Percentiles rank a stretch among this genome's conserved stretches.
Conservation (phyloP, 2,888 invertebrate genomes). For the Synergus gifuensis region DNA sequence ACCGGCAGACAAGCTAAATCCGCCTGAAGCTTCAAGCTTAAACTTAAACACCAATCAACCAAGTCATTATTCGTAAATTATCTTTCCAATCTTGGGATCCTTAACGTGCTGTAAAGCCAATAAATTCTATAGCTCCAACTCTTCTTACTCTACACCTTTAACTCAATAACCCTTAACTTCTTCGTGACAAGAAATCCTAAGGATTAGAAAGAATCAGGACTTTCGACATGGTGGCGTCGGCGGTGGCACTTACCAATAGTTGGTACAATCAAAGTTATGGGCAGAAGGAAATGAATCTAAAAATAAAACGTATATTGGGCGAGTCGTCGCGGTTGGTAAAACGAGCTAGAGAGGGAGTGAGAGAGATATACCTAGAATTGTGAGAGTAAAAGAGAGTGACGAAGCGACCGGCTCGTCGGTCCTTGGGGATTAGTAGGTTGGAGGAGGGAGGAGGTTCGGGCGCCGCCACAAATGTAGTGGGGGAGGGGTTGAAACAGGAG, state of each 20-base stretch:
- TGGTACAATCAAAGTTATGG: constrained; percentile 65
- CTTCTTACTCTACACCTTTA: neutral
- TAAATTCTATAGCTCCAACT: neutral
- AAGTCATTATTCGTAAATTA: neutral
- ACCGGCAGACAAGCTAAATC: neutral
- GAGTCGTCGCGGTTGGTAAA: constrained; percentile 61
- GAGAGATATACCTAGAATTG: neutral
- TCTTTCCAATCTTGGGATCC: neutral
- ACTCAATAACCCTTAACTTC: neutral
- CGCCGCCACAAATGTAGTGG: constrained; percentile 63
- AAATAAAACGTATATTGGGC: constrained; percentile 71
- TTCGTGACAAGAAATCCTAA: neutral
- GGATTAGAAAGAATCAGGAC: constrained; percentile 34
- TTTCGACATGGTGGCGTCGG: constrained; percentile 46
- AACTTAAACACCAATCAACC: constrained; percentile 2
- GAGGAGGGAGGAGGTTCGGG: constrained; percentile 71
- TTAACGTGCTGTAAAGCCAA: neutral
- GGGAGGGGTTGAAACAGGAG: constrained; percentile 52
- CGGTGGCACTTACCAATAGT: constrained; percentile 59
- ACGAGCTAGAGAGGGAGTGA: constrained; percentile 41
- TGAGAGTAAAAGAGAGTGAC: neutral
- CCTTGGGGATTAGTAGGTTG: constrained; percentile 57
- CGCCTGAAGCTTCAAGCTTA: neutral
- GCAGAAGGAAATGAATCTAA: constrained; percentile 71
- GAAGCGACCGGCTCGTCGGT: neutral